These are phyloP conservation scores for Tretioscincus oriximinensis DNA, from an alignment of 2,113 vertebrate species.

Conservation along the genomic window DNA sequence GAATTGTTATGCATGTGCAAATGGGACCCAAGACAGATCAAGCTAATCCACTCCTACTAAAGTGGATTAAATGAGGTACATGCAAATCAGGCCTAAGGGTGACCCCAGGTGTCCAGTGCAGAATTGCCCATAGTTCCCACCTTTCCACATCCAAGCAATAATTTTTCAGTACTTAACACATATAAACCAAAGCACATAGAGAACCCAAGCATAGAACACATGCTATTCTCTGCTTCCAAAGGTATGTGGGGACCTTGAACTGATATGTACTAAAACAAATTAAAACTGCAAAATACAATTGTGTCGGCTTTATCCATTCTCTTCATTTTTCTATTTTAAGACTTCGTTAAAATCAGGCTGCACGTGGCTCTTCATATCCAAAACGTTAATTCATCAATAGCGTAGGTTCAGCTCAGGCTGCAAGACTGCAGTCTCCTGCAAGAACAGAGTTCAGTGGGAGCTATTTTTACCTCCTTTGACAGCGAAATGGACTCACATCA, in stretches of 20 bases:
- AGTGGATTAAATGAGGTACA: too few relatives aligned
- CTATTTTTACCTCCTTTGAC: not conserved
- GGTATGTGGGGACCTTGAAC: not conserved
- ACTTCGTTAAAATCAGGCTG: conserved; percentile 26
- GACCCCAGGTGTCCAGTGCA: too few relatives aligned
- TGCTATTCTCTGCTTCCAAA: not conserved
- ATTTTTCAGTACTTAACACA: not conserved
- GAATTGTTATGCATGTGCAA: too few relatives aligned
- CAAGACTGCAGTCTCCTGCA: not conserved
- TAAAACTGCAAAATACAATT: not conserved
- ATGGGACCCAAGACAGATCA: too few relatives aligned
- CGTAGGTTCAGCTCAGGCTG: not conserved
- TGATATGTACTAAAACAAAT: conserved; percentile 28
- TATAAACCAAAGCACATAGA: not conserved
- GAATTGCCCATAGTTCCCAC: not conserved
- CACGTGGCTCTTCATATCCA: conserved; percentile 9
- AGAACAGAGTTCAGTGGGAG: not conserved
- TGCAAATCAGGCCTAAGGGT: too few relatives aligned
- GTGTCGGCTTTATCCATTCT: conserved; percentile 9
- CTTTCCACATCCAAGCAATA: not conserved
- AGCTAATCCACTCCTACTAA: too few relatives aligned
- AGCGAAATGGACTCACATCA: fast-evolving
- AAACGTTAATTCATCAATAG: fast-evolving
- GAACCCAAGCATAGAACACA: not conserved
- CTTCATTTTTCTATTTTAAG: conserved; percentile 21